phyloP scores from a whole-genome alignment of 1,140 invertebrate species.

The Leptonema lineaticorne region DNA sequence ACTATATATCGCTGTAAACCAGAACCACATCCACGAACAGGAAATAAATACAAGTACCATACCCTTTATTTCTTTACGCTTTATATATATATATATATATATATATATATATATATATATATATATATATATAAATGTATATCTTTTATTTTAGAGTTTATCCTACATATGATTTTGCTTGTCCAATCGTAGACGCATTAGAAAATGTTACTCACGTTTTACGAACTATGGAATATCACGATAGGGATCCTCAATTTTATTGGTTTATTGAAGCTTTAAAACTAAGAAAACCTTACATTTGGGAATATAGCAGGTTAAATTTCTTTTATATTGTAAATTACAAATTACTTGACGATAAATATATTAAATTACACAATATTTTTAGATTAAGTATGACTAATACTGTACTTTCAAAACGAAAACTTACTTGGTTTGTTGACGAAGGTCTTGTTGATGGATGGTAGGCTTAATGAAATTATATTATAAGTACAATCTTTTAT shows the following conservation, averaged over 20 bases:
- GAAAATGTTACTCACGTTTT: conserved; percentile 97
- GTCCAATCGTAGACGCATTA: conserved; percentile 96
- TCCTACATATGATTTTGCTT: conserved; percentile 99
- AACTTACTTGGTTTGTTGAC: conserved; percentile 96
- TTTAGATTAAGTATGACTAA: conserved; percentile 93
- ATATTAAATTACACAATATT: conserved; percentile 27
- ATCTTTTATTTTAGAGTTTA: conserved; percentile 77
- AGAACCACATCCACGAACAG: conserved; percentile 90
- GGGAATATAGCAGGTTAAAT: conserved; percentile 79
- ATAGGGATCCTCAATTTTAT: conserved; percentile 96
- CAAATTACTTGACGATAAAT: neutral
- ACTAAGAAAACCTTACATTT: conserved; percentile 90
- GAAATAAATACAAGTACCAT: conserved; percentile 96
- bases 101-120: conserved; percentile 4
- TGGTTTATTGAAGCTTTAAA: conserved; percentile 91
- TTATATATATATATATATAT: neutral
- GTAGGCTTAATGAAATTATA: too few species aligned
- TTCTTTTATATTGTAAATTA: neutral
- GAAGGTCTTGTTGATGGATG: conserved; percentile 94
- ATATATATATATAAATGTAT: conserved; percentile 26
- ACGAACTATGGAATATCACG: conserved; percentile 97
- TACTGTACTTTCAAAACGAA: conserved; percentile 95
- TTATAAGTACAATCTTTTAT: too few species aligned
- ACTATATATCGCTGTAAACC: conserved; percentile 99
- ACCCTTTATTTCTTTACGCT: too few species aligned